Evolutionary conservation across 2,113 vertebrate genomes (phyloP).

Genomic region (Rostratula benghalensis): DNA sequence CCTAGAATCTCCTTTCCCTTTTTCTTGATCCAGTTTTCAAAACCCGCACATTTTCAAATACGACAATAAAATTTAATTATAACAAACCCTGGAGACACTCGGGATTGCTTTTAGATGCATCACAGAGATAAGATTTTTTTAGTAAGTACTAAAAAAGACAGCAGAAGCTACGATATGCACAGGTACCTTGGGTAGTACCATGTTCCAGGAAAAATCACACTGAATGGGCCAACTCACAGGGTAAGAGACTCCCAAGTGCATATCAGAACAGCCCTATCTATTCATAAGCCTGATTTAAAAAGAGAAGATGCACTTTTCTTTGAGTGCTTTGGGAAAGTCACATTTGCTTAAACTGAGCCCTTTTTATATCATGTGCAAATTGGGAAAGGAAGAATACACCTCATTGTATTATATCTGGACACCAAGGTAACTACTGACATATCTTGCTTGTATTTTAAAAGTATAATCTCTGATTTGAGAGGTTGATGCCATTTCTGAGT

Average conservation of each 20-base stretch:
- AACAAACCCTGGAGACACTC: slow-evolving; percentile 41
- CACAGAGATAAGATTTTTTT: slow-evolving; percentile 56
- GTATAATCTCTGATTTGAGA: neutral
- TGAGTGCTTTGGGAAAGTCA: neutral
- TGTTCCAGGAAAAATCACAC: slow-evolving; percentile 18
- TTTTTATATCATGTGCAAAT: neutral
- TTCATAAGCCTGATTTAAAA: slow-evolving; percentile 6
- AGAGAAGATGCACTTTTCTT: neutral
- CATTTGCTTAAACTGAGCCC: neutral
- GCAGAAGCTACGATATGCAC: slow-evolving; percentile 21
- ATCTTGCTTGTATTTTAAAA: neutral
- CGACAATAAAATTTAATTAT: slow-evolving; percentile 64
- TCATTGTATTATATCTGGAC: neutral
- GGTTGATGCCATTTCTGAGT: neutral
- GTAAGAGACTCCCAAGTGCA: neutral
- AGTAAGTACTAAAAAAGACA: slow-evolving; percentile 58
- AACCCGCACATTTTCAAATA: slow-evolving; percentile 44
- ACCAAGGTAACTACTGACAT: neutral
- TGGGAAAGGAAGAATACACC: neutral
- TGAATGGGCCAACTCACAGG: neutral
- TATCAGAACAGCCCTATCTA: neutral
- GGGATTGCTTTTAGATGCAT: slow-evolving; percentile 50
- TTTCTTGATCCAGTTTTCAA: slow-evolving; percentile 22
- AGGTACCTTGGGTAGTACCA: neutral
- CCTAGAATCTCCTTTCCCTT: slow-evolving; percentile 9